phyloP scores from a whole-genome alignment of 2,797 vertebrate genomes.

The Thalassophryne amazonica region DNA sequence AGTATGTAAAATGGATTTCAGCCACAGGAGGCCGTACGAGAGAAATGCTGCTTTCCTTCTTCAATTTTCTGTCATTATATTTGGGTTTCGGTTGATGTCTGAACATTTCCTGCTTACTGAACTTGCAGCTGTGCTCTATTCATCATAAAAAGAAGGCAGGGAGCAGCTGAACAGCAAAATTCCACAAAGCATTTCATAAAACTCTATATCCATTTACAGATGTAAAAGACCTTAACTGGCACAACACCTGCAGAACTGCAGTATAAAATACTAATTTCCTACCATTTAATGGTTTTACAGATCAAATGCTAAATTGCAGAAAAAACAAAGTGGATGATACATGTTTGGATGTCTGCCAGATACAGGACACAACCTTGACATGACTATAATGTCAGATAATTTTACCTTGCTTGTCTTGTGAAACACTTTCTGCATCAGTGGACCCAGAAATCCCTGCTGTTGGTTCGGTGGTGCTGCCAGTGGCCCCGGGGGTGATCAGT shows the following conservation, averaged over 20 bases:
- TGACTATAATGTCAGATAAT: slow-evolving; percentile 3
- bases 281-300: not conserved
- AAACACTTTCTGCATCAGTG: slow-evolving; percentile 46
- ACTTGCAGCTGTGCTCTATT: slow-evolving; percentile 27
- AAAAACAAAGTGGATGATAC: not conserved
- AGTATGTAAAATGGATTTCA: too few species aligned
- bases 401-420: slow-evolving; percentile 62
- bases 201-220: not conserved
- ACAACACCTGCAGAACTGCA: not conserved
- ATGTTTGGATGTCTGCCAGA: too few species aligned
- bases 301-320: not conserved
- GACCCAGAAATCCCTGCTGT: slow-evolving; percentile 56
- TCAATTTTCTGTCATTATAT: not conserved
- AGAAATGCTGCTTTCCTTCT: not conserved
- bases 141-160: slow-evolving; percentile 9
- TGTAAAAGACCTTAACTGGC: not conserved
- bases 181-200: not conserved
- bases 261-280: not conserved
- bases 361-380: too few species aligned
- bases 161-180: slow-evolving; percentile 24
- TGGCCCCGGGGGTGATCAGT: slow-evolving; percentile 63
- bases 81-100: not conserved
- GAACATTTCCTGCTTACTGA: not conserved
- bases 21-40: too few species aligned
- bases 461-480: slow-evolving; percentile 48